Evolutionary conservation across 2,113 vertebrate species (phyloP), one percentile per base, ranked within the genome.

Genomic region (Dromas ardeola): DNA sequence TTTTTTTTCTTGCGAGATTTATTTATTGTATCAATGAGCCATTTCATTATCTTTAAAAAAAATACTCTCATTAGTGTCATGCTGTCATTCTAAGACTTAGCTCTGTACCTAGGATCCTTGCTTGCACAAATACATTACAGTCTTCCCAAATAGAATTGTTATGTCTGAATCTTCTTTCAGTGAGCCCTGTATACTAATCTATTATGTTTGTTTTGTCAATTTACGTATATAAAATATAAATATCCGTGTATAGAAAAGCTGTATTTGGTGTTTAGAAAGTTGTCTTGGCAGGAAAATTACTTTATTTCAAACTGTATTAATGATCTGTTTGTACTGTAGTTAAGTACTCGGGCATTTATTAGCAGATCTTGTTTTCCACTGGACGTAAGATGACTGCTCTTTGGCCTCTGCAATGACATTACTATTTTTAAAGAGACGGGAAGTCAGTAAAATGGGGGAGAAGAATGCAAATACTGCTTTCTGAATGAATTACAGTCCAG

Each of bases 351-450:
- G n/a, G 13, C 52, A 49, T 92, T 88, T 90, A 73, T 82, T 72
- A 61, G 67, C 62, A 83, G 58, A 63, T 56, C 86, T 74, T 63
- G 27, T 67, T 77, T 96, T 93, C 53, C 17, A 13, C 19, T 88
- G 74, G 32, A 65, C 50, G 11, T 40, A 19, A 85, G 15, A 67
- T 81, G 73, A 43, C 87, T 79, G 81, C 30, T 94, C 20, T 81
- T 82, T 80, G 79, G 62, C 90, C 53, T 88, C 53, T 88, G 26
- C 43, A 69, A 34, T 63, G 74, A 61, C 66, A 61, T 72, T 67
- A 25, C 77, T 91, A 58, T 91, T 96, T 97, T 95, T 91, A 84
- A 84, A 84, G n/a, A 67, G 69, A 43, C 43, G 50, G 52, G 65
- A 90, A 93, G 47, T 82, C 18, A 72, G 43, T 93, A 63, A 84